phyloP scores from a whole-genome alignment of 2,113 vertebrate genomes.

The Typhlomys cinereus region DNA sequence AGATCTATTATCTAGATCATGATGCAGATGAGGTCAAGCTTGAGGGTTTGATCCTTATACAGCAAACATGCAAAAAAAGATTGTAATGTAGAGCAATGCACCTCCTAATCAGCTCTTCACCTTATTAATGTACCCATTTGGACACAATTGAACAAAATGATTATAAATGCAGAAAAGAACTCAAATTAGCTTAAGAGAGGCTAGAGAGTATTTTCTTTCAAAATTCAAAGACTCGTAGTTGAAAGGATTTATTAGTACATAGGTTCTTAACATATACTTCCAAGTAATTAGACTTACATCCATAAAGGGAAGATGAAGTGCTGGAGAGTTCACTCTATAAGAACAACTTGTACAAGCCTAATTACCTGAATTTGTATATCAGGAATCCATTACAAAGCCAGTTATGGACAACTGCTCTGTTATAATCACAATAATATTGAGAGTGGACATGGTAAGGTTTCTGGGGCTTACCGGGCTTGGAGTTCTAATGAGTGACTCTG shows the following conservation, averaged over 20 bases:
- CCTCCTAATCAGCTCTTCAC: conserved; percentile 12
- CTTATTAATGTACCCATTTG: conserved; percentile 42
- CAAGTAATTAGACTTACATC: neutral
- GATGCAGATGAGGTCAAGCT: conserved; percentile 62
- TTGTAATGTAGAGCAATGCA: conserved; percentile 7
- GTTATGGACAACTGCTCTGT: no score
- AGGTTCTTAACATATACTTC: neutral
- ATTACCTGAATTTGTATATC: no score
- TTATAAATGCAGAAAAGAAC: conserved; percentile 9
- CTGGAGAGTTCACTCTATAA: no score
- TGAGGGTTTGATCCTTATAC: conserved; percentile 43
- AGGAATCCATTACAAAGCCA: no score
- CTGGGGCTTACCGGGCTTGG: no score
- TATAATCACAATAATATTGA: no score
- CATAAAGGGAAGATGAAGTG: neutral
- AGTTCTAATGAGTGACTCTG: no score
- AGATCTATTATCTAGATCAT: conserved; percentile 66
- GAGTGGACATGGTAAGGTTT: no score
- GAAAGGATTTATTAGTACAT: neutral
- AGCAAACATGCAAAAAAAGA: conserved; percentile 54
- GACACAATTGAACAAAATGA: conserved; percentile 26
- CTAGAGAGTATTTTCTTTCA: conserved; percentile 3
- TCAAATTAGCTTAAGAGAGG: conserved; percentile 6
- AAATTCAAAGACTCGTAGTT: neutral
- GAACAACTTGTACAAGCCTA: no score